A percentile compares a stretch with the other conserved stretches of the same genome.
phyloP scores from a whole-genome alignment of 64 coral and sea anemone genomes.

The Platygyra sinensis region DNA sequence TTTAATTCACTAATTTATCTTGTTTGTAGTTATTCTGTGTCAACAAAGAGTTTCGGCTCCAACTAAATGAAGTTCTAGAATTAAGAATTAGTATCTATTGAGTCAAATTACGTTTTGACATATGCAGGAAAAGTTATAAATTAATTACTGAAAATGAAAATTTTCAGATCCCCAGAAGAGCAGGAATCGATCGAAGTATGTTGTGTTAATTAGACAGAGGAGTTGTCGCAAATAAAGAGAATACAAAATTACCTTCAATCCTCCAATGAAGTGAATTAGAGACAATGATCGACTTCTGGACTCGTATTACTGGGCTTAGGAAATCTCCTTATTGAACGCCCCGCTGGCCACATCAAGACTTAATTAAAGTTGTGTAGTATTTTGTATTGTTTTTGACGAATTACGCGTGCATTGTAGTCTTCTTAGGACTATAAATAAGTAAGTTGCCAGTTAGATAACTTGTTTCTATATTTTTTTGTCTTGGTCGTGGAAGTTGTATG shows the following conservation, averaged over 20 bases:
- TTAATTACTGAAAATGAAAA: not conserved
- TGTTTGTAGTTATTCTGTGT: not conserved
- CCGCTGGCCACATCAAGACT: not conserved
- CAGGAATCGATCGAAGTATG: no score
- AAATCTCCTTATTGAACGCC: not conserved
- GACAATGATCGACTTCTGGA: not conserved
- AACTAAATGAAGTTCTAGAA: no score
- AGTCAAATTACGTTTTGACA: not conserved
- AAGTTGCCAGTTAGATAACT: not conserved
- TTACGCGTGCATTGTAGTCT: slow-evolving; percentile 1
- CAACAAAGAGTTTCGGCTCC: not conserved
- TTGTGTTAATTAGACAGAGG: not conserved
- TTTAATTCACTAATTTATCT: not conserved
- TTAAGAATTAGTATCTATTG: no score
- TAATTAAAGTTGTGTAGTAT: not conserved
- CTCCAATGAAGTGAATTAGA: not conserved
- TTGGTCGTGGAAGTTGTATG: not conserved
- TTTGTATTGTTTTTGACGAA: slow-evolving; percentile 27
- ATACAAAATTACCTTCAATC: not conserved
- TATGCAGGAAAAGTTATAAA: not conserved
- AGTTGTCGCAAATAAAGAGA: not conserved
- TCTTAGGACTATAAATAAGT: slow-evolving; percentile 17
- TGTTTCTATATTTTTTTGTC: not conserved
- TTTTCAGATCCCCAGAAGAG: not conserved
- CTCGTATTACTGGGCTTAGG: not conserved